A percentile compares a stretch with the other conserved stretches of the same genome.
These are phyloP conservation scores for Orchestia grillus DNA, from an alignment of 1,140 invertebrate species.

Conservation along the genomic window DNA sequence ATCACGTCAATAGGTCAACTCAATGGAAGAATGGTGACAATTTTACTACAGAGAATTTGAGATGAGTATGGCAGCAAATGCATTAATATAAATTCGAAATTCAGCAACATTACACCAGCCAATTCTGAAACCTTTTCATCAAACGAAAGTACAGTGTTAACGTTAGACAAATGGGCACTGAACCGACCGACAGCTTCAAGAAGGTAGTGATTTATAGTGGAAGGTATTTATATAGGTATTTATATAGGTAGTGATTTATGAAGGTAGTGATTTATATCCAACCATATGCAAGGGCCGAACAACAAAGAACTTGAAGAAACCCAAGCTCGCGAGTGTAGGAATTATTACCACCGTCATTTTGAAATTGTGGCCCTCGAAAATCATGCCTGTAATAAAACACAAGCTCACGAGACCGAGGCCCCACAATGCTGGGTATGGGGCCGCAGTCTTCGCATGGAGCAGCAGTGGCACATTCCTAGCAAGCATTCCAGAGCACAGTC, in stretches of 20 bases:
- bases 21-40: not conserved
- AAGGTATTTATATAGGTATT: not conserved
- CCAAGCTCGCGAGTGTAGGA: too few species aligned
- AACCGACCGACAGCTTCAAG: not conserved
- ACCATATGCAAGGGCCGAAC: too few species aligned
- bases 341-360: too few species aligned
- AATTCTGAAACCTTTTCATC: not conserved
- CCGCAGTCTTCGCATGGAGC: not conserved
- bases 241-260: too few species aligned
- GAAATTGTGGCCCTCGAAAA: too few species aligned
- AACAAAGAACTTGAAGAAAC: too few species aligned
- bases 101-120: not conserved
- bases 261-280: too few species aligned
- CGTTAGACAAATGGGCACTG: not conserved
- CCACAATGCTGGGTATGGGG: not conserved
- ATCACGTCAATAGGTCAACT: not conserved
- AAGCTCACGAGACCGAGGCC: not conserved
- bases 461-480: conserved; percentile 4
- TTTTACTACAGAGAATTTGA: not conserved
- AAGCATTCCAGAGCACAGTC: conserved; percentile 35
- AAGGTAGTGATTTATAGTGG: not conserved
- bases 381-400: too few species aligned
- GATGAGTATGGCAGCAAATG: not conserved
- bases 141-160: not conserved
- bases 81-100: not conserved